Evolutionary conservation across 2,888 invertebrate genomes (phyloP).

Genomic region (Limenitis camilla): DNA sequence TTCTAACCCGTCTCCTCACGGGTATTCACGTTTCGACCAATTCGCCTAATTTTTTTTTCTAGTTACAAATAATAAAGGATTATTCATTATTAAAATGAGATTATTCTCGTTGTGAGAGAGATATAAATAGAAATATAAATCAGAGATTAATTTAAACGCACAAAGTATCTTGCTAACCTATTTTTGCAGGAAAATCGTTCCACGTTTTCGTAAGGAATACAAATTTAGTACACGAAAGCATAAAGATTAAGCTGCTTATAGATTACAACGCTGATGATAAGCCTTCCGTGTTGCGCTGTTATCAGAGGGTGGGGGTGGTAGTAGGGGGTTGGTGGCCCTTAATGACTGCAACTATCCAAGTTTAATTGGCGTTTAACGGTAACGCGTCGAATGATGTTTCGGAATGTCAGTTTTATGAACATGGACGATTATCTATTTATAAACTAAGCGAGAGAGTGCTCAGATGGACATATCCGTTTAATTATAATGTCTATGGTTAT

Average conservation of each 20-base stretch:
- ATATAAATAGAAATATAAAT: too few relatives aligned
- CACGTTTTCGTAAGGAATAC: neutral
- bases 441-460: too few relatives aligned
- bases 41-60: too few relatives aligned
- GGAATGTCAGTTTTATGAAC: neutral
- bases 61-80: too few relatives aligned
- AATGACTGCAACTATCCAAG: slow-evolving; percentile 21
- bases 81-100: too few relatives aligned
- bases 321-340: slow-evolving; percentile 4
- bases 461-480: too few relatives aligned
- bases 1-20: too few relatives aligned
- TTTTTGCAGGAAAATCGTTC: neutral
- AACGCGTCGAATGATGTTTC: slow-evolving; percentile 8
- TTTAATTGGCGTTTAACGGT: slow-evolving; percentile 17
- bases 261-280: slow-evolving; percentile 18
- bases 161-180: neutral
- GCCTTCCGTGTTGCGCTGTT: slow-evolving; percentile 22
- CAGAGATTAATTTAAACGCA: too few relatives aligned
- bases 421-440: neutral
- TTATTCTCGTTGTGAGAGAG: too few relatives aligned
- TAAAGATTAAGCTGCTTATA: slow-evolving; percentile 17
- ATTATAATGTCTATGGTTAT: too few relatives aligned
- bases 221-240: slow-evolving; percentile 16
- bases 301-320: slow-evolving; percentile 4
- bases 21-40: too few relatives aligned